Percentiles rank a stretch among this genome's conserved stretches.
phyloP scores from a whole-genome alignment of 2,888 invertebrate genomes.

The Phengaris arion region DNA sequence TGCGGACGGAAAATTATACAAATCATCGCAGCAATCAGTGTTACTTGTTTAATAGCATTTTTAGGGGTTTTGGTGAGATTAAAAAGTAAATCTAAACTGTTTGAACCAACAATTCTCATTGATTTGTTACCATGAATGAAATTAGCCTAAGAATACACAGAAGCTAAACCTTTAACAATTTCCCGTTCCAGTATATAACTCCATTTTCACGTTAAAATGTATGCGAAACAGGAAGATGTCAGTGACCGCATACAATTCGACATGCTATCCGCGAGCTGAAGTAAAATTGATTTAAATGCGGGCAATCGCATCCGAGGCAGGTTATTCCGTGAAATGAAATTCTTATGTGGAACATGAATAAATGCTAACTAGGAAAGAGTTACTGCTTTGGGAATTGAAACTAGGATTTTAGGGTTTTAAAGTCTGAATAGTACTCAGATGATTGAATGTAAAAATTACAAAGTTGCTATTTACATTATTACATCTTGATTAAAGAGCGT shows the following conservation, averaged over 20 bases:
- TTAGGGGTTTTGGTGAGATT: not conserved
- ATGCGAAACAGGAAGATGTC: conserved; percentile 66
- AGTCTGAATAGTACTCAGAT: not conserved
- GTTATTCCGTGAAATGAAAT: conserved; percentile 10
- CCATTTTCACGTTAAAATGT: conserved; percentile 48
- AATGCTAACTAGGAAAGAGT: conserved; percentile 13
- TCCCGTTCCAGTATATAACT: conserved; percentile 25
- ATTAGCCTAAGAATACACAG: not conserved
- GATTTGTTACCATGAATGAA: not conserved
- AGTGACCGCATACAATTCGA: conserved; percentile 70
- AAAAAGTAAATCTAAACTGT: not conserved
- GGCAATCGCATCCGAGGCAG: conserved; percentile 35
- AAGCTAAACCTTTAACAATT: not conserved
- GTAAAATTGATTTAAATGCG: conserved; percentile 65
- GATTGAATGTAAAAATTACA: not conserved
- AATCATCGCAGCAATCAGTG: conserved; percentile 41
- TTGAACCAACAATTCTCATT: not conserved
- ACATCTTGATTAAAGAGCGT: not conserved
- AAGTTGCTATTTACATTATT: not conserved
- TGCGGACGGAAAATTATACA: conserved; percentile 50
- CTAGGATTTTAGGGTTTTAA: not conserved
- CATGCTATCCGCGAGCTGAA: conserved; percentile 63
- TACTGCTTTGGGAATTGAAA: conserved; percentile 2
- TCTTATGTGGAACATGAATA: conserved; percentile 19
- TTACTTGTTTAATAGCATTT: not conserved